phyloP scores from a whole-genome alignment of 1,140 invertebrate species.

The Mizuhopecten yessoensis region DNA sequence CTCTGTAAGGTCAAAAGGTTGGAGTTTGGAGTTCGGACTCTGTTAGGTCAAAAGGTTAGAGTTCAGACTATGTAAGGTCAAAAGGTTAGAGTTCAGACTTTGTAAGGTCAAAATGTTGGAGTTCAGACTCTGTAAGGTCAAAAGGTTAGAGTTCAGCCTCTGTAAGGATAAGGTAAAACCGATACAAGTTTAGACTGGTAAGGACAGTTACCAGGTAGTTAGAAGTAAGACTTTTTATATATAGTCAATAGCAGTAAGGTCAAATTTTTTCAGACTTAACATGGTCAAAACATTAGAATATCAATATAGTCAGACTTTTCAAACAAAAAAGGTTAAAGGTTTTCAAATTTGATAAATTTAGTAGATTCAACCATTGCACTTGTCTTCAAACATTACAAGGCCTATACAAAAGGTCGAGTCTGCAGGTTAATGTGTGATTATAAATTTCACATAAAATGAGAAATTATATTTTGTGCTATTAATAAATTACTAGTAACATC shows the following conservation, averaged over 20 bases:
- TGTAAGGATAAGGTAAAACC: no score
- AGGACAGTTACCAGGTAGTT: no score
- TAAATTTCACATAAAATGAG: neutral
- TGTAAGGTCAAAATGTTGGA: neutral
- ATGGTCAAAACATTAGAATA: no score
- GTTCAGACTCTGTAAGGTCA: neutral
- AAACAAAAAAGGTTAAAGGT: no score
- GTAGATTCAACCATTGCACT: no score
- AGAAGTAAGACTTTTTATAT: neutral
- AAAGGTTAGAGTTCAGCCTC: neutral
- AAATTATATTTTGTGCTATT: neutral
- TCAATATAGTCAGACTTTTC: no score
- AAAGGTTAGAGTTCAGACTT: no score
- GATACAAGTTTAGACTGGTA: neutral
- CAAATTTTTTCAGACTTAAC: neutral
- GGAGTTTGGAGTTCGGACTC: no score
- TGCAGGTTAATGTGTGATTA: neutral
- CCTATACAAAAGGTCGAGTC: neutral
- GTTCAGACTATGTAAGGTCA: neutral
- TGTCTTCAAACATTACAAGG: no score
- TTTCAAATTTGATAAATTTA: no score
- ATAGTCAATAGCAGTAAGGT: neutral
- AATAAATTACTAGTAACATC: no score
- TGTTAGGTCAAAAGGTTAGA: neutral
- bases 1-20: no score